Evolutionary conservation across 2,888 invertebrate species (phyloP).

Genomic region (Eumacrocentrus americanus): DNA sequence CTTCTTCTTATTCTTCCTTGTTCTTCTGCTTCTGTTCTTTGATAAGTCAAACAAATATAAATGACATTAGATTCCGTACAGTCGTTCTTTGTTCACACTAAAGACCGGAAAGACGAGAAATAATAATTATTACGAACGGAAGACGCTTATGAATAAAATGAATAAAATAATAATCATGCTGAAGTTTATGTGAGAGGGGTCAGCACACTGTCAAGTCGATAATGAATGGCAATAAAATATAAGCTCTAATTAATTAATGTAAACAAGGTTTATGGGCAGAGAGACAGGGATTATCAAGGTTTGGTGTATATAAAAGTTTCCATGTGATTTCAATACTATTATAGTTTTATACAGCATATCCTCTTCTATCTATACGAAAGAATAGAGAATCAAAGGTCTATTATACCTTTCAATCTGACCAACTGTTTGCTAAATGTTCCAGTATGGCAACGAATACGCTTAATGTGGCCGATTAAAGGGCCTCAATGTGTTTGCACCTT

Average conservation of each 20-base stretch:
- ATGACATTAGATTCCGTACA: too few relatives aligned
- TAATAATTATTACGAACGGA: too few relatives aligned
- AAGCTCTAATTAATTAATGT: constrained; percentile 33
- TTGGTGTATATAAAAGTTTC: constrained; percentile 34
- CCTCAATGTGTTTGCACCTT: constrained; percentile 33
- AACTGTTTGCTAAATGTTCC: constrained; percentile 39
- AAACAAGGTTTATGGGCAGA: constrained; percentile 28
- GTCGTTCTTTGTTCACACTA: constrained; percentile 4
- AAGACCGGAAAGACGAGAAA: not conserved
- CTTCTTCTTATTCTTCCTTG: too few relatives aligned
- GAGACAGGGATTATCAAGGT: not conserved
- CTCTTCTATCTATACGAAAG: constrained; percentile 20
- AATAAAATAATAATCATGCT: too few relatives aligned
- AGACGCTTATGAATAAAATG: too few relatives aligned
- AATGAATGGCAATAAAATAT: constrained; percentile 36
- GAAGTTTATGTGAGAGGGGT: constrained; percentile 7
- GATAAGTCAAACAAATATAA: too few relatives aligned
- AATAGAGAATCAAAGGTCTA: constrained; percentile 14
- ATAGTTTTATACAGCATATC: too few relatives aligned
- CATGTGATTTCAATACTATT: too few relatives aligned
- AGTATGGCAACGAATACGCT: constrained; percentile 19
- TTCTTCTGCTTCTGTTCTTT: too few relatives aligned
- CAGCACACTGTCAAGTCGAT: constrained; percentile 24
- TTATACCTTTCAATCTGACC: constrained; percentile 30
- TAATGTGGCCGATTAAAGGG: constrained; percentile 27